Conservation (phyloP, 2,113 vertebrate genomes). For the Protobothrops flavoviridis region DNA sequence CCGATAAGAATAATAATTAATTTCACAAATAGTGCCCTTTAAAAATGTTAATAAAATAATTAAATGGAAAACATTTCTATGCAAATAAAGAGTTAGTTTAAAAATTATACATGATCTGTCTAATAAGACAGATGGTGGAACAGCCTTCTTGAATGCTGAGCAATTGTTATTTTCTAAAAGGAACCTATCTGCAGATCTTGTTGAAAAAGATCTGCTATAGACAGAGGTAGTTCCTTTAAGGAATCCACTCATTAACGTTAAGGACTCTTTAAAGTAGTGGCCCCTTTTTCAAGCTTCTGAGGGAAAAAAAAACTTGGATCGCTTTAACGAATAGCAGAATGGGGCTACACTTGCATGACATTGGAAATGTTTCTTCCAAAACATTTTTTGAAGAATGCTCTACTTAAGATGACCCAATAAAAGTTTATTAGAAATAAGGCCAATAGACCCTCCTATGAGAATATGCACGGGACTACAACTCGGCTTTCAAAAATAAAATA, state of each 20-base stretch:
- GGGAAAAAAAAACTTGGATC: neutral
- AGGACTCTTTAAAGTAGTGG: neutral
- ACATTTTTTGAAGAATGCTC: neutral
- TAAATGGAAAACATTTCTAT: constrained; percentile 40
- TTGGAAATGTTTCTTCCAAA: neutral
- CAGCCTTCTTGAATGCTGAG: constrained; percentile 30
- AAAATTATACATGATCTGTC: constrained; percentile 16
- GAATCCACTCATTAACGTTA: neutral
- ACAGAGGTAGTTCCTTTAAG: neutral
- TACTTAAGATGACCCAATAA: fast-evolving
- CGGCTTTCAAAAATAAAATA: neutral
- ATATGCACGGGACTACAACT: neutral
- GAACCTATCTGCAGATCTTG: constrained; percentile 25
- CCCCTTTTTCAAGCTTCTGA: neutral
- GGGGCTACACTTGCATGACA: neutral
- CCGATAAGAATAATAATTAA: constrained; percentile 62
- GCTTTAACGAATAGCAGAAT: neutral
- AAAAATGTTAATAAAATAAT: constrained; percentile 52
- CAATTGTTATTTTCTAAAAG: constrained; percentile 19
- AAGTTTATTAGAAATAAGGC: neutral
- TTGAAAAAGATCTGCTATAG: neutral
- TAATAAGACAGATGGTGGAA: constrained; percentile 53
- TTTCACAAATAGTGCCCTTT: constrained; percentile 59
- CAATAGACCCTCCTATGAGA: neutral
- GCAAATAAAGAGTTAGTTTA: constrained; percentile 53